A percentile compares a stretch with the other conserved stretches of the same genome.
These are phyloP conservation scores for Drosophila ficusphila DNA, from an alignment of 1,140 invertebrate species.

Conservation along the genomic window DNA sequence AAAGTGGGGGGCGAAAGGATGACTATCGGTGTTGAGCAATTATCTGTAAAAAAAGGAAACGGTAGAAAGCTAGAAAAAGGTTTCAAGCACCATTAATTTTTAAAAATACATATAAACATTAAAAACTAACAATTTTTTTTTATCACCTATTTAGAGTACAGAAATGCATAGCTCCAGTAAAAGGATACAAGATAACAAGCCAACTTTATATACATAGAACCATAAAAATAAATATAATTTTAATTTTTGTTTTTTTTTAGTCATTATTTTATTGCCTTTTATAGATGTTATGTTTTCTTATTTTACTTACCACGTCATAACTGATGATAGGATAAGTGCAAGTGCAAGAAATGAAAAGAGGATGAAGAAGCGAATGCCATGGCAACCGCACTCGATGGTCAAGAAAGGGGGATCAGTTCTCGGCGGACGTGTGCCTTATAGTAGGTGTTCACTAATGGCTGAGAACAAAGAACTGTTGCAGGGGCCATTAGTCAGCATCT, in stretches of 20 bases:
- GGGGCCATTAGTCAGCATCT: conserved; percentile 39
- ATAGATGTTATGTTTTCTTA: neutral
- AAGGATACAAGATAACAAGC: too few species aligned
- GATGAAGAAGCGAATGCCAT: conserved; percentile 12
- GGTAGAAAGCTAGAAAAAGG: too few species aligned
- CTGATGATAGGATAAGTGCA: conserved; percentile 11
- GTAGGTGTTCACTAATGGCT: conserved; percentile 39
- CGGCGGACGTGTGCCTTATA: neutral
- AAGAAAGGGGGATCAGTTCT: conserved; percentile 12
- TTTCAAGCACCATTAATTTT: too few species aligned
- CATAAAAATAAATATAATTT: too few species aligned
- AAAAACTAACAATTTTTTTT: too few species aligned
- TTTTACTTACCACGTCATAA: neutral
- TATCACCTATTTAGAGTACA: too few species aligned
- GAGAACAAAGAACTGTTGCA: conserved; percentile 46
- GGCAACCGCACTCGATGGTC: conserved; percentile 8
- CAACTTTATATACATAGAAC: too few species aligned
- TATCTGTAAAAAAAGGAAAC: neutral
- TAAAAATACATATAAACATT: too few species aligned
- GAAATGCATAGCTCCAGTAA: too few species aligned
- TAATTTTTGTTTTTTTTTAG: too few species aligned
- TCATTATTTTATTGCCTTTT: neutral
- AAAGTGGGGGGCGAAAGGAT: neutral
- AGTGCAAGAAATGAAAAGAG: conserved; percentile 4
- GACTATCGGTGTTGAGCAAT: neutral